Conservation (phyloP, 2,888 invertebrate species). For the Marasmarcha lunaedactyla region DNA sequence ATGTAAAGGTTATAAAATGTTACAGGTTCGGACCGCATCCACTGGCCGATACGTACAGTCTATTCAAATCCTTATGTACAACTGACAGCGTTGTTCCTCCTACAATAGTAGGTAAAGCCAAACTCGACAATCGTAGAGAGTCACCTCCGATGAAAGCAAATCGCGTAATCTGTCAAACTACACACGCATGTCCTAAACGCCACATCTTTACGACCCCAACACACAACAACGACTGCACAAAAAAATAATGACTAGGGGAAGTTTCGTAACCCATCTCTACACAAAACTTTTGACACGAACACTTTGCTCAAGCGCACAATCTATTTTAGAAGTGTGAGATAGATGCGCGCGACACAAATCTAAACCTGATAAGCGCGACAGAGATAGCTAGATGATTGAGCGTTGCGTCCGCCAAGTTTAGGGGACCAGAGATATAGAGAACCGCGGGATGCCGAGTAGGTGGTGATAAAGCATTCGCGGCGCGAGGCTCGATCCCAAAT, state of each 20-base stretch:
- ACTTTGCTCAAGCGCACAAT: conserved; percentile 69
- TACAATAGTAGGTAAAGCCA: conserved; percentile 52
- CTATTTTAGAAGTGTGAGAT: conserved; percentile 66
- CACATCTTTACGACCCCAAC: conserved; percentile 53
- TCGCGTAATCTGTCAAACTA: no score
- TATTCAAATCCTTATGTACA: conserved; percentile 70
- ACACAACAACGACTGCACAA: conserved; percentile 58
- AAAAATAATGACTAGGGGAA: conserved; percentile 66
- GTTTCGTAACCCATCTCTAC: conserved; percentile 66
- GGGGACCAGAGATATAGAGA: conserved; percentile 60
- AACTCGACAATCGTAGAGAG: conserved; percentile 30
- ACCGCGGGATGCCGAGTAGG: conserved; percentile 67
- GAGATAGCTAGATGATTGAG: conserved; percentile 54
- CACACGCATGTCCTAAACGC: no score
- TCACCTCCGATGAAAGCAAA: no score
- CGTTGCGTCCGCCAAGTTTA: conserved; percentile 67
- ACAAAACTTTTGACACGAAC: conserved; percentile 69
- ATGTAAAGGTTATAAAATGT: neutral
- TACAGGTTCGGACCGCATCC: conserved; percentile 30
- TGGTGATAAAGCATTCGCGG: conserved; percentile 71
- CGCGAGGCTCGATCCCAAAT: conserved; percentile 59
- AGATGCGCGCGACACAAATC: conserved; percentile 34
- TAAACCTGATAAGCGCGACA: conserved; percentile 36
- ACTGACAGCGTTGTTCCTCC: conserved; percentile 66
- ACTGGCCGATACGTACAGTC: conserved; percentile 64